Evolutionary conservation across 2,888 invertebrate genomes (phyloP), one percentile per base, ranked within the genome.

Genomic region (Ethmia dodecea): DNA sequence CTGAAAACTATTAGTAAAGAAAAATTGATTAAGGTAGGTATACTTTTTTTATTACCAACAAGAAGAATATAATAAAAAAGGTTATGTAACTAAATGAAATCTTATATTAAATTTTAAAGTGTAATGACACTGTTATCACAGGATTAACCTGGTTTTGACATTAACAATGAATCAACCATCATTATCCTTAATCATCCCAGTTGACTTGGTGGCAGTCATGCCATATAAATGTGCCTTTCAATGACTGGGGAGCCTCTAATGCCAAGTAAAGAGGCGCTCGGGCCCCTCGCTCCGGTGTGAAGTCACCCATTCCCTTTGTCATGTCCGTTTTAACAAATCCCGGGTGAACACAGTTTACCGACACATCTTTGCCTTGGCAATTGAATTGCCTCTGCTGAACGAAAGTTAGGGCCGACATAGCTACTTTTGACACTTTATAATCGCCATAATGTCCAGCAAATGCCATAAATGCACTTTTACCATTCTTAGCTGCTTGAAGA

Each of bases 71-170:
- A 22, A 22, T 22, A 22, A 22, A 22, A 70, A 69, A 64, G 61
- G 58, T 52, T 44, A 40, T 50, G 37, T 47, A 63, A 66, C 64
- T 61, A 70, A 70, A 62, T 52, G 60, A 70, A 74, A 73, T 62
- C 53, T 72, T 79, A 72, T 77, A 78, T 73, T 78, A 52, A 46
- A 55, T 59, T 77, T 80, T 79, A 67, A 74, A 79, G 77, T 78
- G 78, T 66, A 64, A 76, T 75, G 73, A 83, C 79, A 83, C 83
- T 74, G 58, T 61, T 81, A 83, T 81, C 83, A 81, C 81, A 79
- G 78, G 71, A 70, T 66, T 65, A 69, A 72, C 72, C 65, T 63
- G 67, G 68, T 72, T 68, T 59, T 64, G 60, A 67, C 52, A 55
- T 49, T 59, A 60, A 63, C 54, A 60, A 55, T 60, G 49, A 57